These are phyloP conservation scores for Psittacula derbiana DNA, from an alignment of 2,797 vertebrate genomes.

Conservation along the genomic window DNA sequence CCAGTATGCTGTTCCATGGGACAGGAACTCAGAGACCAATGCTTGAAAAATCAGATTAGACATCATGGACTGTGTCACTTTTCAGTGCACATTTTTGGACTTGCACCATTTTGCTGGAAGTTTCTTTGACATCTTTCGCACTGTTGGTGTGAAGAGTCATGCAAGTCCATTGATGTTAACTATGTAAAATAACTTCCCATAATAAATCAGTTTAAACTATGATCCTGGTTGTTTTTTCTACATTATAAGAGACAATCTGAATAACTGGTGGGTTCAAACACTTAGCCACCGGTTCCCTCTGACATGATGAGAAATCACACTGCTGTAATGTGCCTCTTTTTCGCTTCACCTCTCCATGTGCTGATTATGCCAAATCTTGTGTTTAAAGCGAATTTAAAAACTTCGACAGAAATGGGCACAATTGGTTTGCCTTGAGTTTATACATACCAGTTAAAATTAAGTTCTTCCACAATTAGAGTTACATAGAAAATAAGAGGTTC, in stretches of 20 bases:
- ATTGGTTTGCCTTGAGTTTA: neutral
- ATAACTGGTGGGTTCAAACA: neutral
- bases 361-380: neutral
- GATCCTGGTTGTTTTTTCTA: neutral
- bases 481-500: neutral
- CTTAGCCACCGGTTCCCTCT: neutral
- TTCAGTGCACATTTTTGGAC: neutral
- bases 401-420: neutral
- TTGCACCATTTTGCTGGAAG: neutral
- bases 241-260: neutral
- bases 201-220: neutral
- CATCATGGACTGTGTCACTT: neutral
- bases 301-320: neutral
- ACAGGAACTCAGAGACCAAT: neutral
- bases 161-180: neutral
- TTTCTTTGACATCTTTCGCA: slow-evolving; percentile 1
- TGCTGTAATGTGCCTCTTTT: neutral
- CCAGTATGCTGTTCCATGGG: neutral
- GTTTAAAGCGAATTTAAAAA: neutral
- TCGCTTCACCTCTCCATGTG: neutral
- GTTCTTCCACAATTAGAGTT: neutral
- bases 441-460: neutral
- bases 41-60: slow-evolving; percentile 8
- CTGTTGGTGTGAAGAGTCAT: neutral
- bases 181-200: neutral